A percentile compares a stretch with the other conserved stretches of the same genome.
phyloP scores from a whole-genome alignment of 2,797 vertebrate species.

The Molothrus aeneus region DNA sequence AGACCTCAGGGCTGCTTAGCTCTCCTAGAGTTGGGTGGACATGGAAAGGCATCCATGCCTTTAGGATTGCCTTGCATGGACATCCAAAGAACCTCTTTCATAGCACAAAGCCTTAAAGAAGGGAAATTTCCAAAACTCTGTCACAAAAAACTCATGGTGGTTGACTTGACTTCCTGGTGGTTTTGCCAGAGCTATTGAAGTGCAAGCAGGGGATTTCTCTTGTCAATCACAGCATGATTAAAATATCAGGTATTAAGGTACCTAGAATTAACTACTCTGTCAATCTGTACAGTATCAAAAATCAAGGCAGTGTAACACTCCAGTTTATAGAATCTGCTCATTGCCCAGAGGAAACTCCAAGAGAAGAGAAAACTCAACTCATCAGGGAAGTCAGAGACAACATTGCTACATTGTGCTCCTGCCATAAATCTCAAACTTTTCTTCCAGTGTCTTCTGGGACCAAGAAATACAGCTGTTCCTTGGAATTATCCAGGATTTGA shows the following conservation, averaged over 20 bases:
- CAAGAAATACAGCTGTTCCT: background rate
- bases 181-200: background rate
- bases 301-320: background rate
- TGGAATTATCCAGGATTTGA: background rate
- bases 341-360: background rate
- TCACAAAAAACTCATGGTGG: background rate
- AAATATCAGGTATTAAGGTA: background rate
- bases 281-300: background rate
- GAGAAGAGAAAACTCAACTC: background rate
- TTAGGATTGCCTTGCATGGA: background rate
- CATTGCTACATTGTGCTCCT: background rate
- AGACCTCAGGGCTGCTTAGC: background rate
- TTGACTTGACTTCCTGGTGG: background rate
- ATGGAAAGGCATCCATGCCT: background rate
- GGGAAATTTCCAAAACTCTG: background rate
- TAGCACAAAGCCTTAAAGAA: background rate
- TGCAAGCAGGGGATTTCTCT: background rate
- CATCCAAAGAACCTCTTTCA: background rate
- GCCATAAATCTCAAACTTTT: background rate
- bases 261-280: background rate
- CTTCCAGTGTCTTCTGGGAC: background rate
- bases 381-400: background rate
- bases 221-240: rapidly evolving
- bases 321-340: background rate
- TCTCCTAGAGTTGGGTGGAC: background rate